Evolutionary conservation across 2,888 invertebrate species (phyloP).

Genomic region (Gari tellinella): DNA sequence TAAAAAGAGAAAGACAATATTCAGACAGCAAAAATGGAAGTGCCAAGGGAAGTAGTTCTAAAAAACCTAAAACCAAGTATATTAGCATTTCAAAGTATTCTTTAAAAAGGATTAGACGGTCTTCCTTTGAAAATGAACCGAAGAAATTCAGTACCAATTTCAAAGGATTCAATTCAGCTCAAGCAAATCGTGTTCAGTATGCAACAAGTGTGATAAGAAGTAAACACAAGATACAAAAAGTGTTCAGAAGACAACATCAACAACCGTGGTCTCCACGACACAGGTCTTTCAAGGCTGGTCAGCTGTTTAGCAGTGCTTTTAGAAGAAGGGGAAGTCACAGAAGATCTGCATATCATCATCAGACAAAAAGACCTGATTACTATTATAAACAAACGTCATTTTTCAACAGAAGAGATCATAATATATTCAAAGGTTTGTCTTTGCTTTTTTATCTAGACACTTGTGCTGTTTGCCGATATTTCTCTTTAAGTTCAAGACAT

Average conservation of each 20-base stretch:
- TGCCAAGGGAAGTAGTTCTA: background rate
- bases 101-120: slow-evolving; percentile 34
- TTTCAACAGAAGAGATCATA: too few relatives aligned
- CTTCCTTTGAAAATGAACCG: slow-evolving; percentile 20
- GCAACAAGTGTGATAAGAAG: slow-evolving; percentile 8
- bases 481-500: too few relatives aligned
- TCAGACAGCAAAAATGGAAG: background rate
- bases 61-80: slow-evolving; percentile 18
- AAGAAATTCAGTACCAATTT: background rate
- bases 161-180: background rate
- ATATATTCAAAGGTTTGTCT: too few relatives aligned
- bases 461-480: too few relatives aligned
- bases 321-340: too few relatives aligned
- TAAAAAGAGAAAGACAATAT: slow-evolving; percentile 11
- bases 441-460: too few relatives aligned
- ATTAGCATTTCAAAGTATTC: slow-evolving; percentile 38
- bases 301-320: too few relatives aligned
- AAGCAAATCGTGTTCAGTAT: background rate
- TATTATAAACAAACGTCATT: too few relatives aligned
- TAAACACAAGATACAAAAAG: slow-evolving; percentile 24
- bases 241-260: background rate
- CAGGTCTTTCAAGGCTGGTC: too few relatives aligned
- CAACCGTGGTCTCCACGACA: too few relatives aligned
- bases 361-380: too few relatives aligned
- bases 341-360: too few relatives aligned